Percentiles rank a stretch among this genome's conserved stretches.
These are phyloP conservation scores for Sarcophaga rosellei DNA, from an alignment of 2,888 invertebrate genomes.

Conservation along the genomic window DNA sequence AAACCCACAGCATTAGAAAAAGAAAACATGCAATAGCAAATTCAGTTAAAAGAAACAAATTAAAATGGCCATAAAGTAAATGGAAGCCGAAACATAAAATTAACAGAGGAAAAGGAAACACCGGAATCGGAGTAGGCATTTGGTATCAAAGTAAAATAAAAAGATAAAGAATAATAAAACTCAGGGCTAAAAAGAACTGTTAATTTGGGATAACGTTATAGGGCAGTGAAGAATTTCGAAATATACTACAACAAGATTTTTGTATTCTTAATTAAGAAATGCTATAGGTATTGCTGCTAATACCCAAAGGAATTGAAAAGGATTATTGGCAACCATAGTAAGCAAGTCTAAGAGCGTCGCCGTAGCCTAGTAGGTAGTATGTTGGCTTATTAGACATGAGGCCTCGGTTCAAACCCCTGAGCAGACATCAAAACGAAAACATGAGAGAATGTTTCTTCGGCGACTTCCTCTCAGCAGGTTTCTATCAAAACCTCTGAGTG, in stretches of 20 bases:
- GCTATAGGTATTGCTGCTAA: too few relatives aligned
- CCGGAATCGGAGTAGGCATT: background rate
- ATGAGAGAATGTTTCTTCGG: too few relatives aligned
- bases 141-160: background rate
- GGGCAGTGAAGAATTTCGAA: background rate
- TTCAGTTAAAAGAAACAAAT: constrained; percentile 23
- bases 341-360: too few relatives aligned
- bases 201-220: background rate
- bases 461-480: too few relatives aligned
- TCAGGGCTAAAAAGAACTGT: background rate
- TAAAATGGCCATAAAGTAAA: constrained; percentile 34
- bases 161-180: background rate
- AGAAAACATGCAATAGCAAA: constrained; percentile 22
- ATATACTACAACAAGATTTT: background rate
- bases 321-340: too few relatives aligned
- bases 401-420: too few relatives aligned
- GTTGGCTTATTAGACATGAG: too few relatives aligned
- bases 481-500: too few relatives aligned
- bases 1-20: constrained; percentile 13
- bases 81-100: background rate
- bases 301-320: too few relatives aligned
- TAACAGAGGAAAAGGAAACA: background rate
- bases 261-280: background rate
- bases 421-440: too few relatives aligned
- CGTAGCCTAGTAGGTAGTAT: too few relatives aligned